phyloP scores from a whole-genome alignment of 2,888 invertebrate species.

The Monoplex corrugatus region DNA sequence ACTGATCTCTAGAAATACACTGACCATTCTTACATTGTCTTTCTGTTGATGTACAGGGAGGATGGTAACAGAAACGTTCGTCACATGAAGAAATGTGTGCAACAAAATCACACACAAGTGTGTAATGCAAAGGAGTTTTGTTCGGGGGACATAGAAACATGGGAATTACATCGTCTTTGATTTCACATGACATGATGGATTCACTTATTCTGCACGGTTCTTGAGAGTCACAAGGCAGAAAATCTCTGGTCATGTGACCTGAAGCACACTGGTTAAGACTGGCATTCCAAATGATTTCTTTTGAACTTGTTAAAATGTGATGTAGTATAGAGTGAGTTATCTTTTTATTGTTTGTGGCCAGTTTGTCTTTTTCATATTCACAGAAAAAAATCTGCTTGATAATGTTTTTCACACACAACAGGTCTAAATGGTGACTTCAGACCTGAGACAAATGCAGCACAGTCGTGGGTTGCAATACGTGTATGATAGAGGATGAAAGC shows the following conservation, averaged over 20 bases:
- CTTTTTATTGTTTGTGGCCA: too few species aligned
- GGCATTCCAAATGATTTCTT: neutral
- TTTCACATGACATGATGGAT: neutral
- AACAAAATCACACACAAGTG: neutral
- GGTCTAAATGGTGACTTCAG: neutral
- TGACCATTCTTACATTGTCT: neutral
- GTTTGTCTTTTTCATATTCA: neutral
- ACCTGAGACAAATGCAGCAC: neutral
- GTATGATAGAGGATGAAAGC: neutral
- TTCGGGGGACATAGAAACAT: neutral
- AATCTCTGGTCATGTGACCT: constrained; percentile 26
- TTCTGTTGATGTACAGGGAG: neutral
- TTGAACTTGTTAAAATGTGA: neutral
- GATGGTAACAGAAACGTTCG: constrained; percentile 3
- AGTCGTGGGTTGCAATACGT: neutral
- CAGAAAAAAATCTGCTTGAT: neutral
- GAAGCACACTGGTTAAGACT: neutral
- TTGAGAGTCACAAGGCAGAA: constrained; percentile 4
- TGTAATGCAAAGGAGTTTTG: neutral
- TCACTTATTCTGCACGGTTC: neutral
- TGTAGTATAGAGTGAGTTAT: neutral
- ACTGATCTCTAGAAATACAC: neutral
- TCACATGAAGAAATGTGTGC: neutral
- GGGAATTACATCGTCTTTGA: neutral
- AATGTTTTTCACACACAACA: neutral